Evolutionary conservation across 2,888 invertebrate species (phyloP).

Genomic region (Nematopogon swammerdamellus): DNA sequence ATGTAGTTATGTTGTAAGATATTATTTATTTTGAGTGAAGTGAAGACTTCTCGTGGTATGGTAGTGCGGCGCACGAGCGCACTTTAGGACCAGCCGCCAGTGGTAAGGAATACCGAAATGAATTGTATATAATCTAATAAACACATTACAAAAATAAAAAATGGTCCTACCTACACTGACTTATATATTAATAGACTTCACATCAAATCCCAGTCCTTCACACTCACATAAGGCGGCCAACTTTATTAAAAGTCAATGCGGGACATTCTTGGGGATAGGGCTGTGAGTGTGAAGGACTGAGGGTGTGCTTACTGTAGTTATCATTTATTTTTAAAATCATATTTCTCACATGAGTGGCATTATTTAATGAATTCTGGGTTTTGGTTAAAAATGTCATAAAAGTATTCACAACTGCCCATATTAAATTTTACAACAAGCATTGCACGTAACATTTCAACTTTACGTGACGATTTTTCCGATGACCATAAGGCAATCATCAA

Average conservation of each 20-base stretch:
- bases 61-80: too few relatives aligned
- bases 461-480: not conserved
- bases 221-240: not conserved
- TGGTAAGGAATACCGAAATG: too few relatives aligned
- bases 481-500: not conserved
- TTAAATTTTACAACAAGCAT: slow-evolving; percentile 1
- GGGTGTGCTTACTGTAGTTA: not conserved
- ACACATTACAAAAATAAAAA: too few relatives aligned
- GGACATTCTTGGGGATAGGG: not conserved
- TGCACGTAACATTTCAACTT: not conserved
- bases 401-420: not conserved
- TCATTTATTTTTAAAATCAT: not conserved
- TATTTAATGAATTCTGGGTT: not conserved
- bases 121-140: too few relatives aligned
- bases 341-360: not conserved
- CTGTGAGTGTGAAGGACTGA: not conserved
- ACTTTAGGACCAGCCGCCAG: too few relatives aligned
- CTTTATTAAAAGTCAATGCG: slow-evolving; percentile 1
- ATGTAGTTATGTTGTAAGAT: too few relatives aligned
- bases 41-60: too few relatives aligned
- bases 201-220: too few relatives aligned
- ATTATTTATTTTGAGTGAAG: too few relatives aligned
- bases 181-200: too few relatives aligned
- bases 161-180: too few relatives aligned
- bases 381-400: not conserved